Base-by-base conservation (phyloP, 2,113 vertebrate species). In the Ochotona princeps region DNA sequence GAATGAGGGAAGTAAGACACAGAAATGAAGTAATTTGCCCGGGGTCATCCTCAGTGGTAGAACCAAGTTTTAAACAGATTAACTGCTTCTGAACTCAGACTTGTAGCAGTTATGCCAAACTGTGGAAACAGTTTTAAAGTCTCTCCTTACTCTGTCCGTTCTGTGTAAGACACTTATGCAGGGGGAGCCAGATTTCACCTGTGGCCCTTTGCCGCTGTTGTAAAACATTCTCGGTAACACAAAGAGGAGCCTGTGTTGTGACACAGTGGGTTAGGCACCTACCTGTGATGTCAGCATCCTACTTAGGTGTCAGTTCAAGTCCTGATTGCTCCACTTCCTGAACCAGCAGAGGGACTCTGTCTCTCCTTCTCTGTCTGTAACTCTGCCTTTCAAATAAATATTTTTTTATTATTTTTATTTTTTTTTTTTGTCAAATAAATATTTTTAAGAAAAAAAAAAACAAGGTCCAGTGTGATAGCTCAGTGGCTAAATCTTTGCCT, bases 221-320 rank as follows among this genome's bases (percentile, higher is more conserved):
- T 57, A 90, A 84, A 86, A n/a, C 44, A 90, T 72, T 72, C 83
- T 72, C 75, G n/a, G 87, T 18, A 95, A 80, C 51, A 86, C 23
- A 83, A 47, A 74, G 75, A 70, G 14, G 54, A 18, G 54, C 54
- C 54, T 57, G 13, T 57, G 54, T 57, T 18, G 18, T 57, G 54
- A 18, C 54, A 57, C 18, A 57, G 54, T 57, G 54, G 13, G 17
- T 57, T 57, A 57, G 54, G 54, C 54, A 57, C 54, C 18, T 18
- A 57, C 14, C 18, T 57, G 54, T 57, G 11, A 57, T 17, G 18
- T 18, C 54, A 57, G 54, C 54, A 57, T 57, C 54, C 54, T 18
- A 57, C 18, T 5, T 57, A 18, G 54, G 54, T 57, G 5, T 18
- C 54, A 18, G 54, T 57, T 57, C 18, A 18, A 57, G 54, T 57